Conservation (phyloP, 2,888 invertebrate genomes). For the Oxytorus armatus region DNA sequence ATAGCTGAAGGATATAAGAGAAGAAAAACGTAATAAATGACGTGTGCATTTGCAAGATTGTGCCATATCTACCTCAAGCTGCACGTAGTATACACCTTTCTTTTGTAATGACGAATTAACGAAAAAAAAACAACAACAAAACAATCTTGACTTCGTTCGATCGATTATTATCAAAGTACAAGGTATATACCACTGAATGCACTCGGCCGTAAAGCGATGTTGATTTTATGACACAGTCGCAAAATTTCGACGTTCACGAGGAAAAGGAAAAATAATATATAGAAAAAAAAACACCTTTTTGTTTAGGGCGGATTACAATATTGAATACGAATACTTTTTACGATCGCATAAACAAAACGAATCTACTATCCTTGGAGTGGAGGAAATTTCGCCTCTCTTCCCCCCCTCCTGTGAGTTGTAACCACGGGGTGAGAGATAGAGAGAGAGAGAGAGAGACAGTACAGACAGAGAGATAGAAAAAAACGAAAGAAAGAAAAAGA, state of each 20-base stretch:
- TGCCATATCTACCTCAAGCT: conserved; percentile 74
- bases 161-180: conserved; percentile 55
- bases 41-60: conserved; percentile 70
- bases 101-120: conserved; percentile 45
- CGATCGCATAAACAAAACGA: conserved; percentile 75
- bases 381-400: conserved; percentile 64
- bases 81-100: conserved; percentile 67
- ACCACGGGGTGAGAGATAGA: conserved; percentile 63
- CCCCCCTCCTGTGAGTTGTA: conserved; percentile 72
- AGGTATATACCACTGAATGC: conserved; percentile 63
- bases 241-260: conserved; percentile 65
- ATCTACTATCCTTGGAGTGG: conserved; percentile 74
- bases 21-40: conserved; percentile 50
- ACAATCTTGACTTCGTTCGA: conserved; percentile 52
- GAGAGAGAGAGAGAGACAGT: conserved; percentile 63
- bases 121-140: conserved; percentile 12
- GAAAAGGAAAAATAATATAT: conserved; percentile 35
- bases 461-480: conserved; percentile 38
- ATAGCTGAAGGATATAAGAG: too few species aligned
- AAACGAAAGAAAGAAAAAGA: conserved; percentile 8
- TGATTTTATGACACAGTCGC: conserved; percentile 56
- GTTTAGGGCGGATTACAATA: conserved; percentile 68
- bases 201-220: conserved; percentile 62
- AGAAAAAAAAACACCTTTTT: conserved; percentile 49
- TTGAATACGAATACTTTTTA: conserved; percentile 72